These are phyloP conservation scores for Dromius quadrimaculatus DNA, from an alignment of 2,888 invertebrate species.

Conservation along the genomic window DNA sequence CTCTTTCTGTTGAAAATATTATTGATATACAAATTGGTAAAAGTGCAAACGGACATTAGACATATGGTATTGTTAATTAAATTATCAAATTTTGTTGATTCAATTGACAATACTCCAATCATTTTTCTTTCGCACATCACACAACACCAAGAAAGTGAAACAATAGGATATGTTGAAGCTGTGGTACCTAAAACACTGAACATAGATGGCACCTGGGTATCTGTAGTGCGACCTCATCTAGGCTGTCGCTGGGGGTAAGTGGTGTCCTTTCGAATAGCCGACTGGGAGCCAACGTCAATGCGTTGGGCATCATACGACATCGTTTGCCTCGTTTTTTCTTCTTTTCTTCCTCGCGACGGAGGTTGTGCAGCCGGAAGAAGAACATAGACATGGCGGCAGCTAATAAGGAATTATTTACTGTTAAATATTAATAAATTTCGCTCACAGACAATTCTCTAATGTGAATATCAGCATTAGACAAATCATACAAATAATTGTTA, in stretches of 20 bases:
- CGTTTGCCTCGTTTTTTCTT: slow-evolving; percentile 67
- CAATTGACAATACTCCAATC: not conserved
- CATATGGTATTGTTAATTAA: too few relatives aligned
- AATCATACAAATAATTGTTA: too few relatives aligned
- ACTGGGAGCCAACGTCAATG: slow-evolving; percentile 80
- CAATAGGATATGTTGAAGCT: slow-evolving; percentile 47
- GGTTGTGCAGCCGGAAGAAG: slow-evolving; percentile 94
- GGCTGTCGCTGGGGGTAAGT: slow-evolving; percentile 86
- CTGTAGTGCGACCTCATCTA: slow-evolving; percentile 92
- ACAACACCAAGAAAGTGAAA: slow-evolving; percentile 6
- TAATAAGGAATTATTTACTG: too few relatives aligned
- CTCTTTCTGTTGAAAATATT: too few relatives aligned
- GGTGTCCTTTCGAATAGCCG: slow-evolving; percentile 87
- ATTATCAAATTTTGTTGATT: too few relatives aligned
- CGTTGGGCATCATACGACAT: slow-evolving; percentile 57
- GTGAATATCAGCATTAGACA: too few relatives aligned
- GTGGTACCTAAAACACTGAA: slow-evolving; percentile 51
- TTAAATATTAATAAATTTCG: too few relatives aligned
- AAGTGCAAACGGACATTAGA: too few relatives aligned
- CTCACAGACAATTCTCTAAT: too few relatives aligned
- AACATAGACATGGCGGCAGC: slow-evolving; percentile 83
- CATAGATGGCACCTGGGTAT: slow-evolving; percentile 82
- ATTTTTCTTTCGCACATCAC: not conserved
- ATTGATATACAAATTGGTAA: too few relatives aligned
- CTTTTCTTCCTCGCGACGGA: slow-evolving; percentile 84